phyloP scores from a whole-genome alignment of 1,140 invertebrate species.

The Drusus annulatus region DNA sequence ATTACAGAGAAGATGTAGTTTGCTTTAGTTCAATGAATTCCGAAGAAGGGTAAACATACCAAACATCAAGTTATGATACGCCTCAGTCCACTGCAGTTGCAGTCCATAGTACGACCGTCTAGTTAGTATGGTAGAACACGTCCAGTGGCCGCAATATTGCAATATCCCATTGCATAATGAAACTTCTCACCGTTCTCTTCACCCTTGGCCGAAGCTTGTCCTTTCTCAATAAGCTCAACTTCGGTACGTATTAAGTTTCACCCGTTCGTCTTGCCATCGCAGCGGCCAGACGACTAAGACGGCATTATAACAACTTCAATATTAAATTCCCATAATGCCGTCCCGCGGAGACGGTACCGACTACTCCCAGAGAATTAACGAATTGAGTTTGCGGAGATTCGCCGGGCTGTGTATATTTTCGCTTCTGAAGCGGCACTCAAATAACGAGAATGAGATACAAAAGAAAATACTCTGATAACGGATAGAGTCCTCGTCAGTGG shows the following conservation, averaged over 20 bases:
- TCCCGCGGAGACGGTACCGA: not conserved
- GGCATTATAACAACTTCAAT: constrained; percentile 5
- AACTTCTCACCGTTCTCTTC: constrained; percentile 41
- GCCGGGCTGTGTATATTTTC: not conserved
- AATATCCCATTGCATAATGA: constrained; percentile 36
- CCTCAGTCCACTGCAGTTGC: too few relatives aligned
- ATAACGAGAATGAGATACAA: not conserved
- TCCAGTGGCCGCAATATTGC: not conserved
- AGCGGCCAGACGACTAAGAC: not conserved
- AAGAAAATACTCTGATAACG: constrained; percentile 1
- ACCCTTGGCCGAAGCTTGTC: constrained; percentile 22
- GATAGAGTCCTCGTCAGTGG: not conserved
- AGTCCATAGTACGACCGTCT: too few relatives aligned
- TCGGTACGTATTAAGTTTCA: constrained; percentile 45
- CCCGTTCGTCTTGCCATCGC: not conserved
- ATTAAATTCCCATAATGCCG: constrained; percentile 8
- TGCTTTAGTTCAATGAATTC: too few relatives aligned
- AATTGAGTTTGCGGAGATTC: not conserved
- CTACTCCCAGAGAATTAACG: not conserved
- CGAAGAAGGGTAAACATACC: too few relatives aligned
- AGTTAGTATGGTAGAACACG: not conserved
- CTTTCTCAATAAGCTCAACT: constrained; percentile 35
- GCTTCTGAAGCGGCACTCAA: not conserved
- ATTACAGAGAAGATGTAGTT: too few relatives aligned
- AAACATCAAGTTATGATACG: too few relatives aligned